Evolutionary conservation across 2,113 vertebrate species (phyloP), one percentile per base, ranked within the genome.

Genomic region (Protobothrops flavoviridis): DNA sequence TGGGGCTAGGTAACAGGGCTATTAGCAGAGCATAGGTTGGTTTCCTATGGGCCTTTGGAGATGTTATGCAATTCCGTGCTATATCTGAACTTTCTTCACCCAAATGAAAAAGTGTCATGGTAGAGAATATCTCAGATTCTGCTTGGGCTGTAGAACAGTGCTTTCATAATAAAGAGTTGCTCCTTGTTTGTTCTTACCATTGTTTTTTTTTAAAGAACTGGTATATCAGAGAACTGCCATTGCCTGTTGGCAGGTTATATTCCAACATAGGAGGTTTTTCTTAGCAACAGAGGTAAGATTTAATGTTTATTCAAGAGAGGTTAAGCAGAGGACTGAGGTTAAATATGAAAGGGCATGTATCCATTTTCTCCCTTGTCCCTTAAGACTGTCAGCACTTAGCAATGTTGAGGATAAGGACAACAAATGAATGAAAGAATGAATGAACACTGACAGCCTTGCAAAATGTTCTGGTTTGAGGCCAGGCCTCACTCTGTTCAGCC

Each of bases 391-490:
- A 93, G 23, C 88, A 23, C 57, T 95, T 94, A 92, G 93, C 93
- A 95, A 87, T 92, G 48, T 91, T 90, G 90, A 81, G 92, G 91
- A 91, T 87, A 48, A 48, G 26, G 50, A 93, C 94, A 93, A 86
- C 91, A 52, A 95, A 95, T 95, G 94, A 96, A 96, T 95, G 92
- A 93, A 94, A 29, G 93, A 97, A 97, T 93, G 92, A 95, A 93
- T 69, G 91, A 50, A 33, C 48, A 55, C 33, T 74, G 87, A 92
- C 91, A 96, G 85, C 93, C 92, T 94, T 95, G 87, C 92, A 94
- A 95, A 96, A 96, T 93, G 94, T 90, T 39, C 94, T 96, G 95
- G 93, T 96, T 94, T 21, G 0, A 90, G 92, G 97, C 94, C 97
- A 96, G 87, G 55, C 95, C 90, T 93, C 92, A 94, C 93, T 93